Base-by-base conservation (phyloP, 2,113 vertebrate species). In the Sebastes schlegelii region DNA sequence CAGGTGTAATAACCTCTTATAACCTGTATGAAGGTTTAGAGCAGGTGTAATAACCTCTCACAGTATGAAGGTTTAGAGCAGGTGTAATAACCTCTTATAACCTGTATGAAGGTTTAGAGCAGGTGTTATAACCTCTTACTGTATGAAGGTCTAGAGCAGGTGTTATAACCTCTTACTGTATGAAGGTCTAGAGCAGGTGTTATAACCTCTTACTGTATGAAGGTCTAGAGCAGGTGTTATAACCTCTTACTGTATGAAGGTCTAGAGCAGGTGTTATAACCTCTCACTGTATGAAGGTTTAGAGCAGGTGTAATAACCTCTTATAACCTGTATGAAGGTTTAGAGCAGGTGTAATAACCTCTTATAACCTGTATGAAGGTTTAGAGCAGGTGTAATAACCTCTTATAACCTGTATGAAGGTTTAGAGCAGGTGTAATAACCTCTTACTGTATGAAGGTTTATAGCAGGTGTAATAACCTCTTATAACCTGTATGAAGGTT, bases 101-200 rank as follows among this genome's bases (percentile, higher is more conserved):
- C n/a, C 23, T 23, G 23, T 23, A 23, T 23, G 23, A 23, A 23
- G 23, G 23, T 23, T 23, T 23, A 23, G 23, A 23, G 23, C 23
- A 23, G 23, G 23, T 23, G 23, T 23, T 23, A 23, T 23, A 23
- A 23, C 23, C 23, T 23, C 23, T 23, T 1, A n/a, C 23, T 23
- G 23, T 23, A 23, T 23, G 23, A 23, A 23, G 23, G 23, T 23
- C 1, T 23, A 23, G 23, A 23, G 23, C 23, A 23, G 23, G 23
- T 23, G 23, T 23, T 1, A 23, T 23, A 23, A 23, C 23, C 23
- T 23, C 23, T 23, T 1, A 23, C n/a, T 23, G 42, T 65, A 45
- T n/a, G 55, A 73, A 68, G 34, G 55, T 62, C 72, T 12, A 55
- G 42, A 75, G 71, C 74, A 88, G 79, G 51, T 86, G 67, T 14